Base-by-base conservation (phyloP, 2,113 vertebrate species). In the Phocoena phocoena region DNA sequence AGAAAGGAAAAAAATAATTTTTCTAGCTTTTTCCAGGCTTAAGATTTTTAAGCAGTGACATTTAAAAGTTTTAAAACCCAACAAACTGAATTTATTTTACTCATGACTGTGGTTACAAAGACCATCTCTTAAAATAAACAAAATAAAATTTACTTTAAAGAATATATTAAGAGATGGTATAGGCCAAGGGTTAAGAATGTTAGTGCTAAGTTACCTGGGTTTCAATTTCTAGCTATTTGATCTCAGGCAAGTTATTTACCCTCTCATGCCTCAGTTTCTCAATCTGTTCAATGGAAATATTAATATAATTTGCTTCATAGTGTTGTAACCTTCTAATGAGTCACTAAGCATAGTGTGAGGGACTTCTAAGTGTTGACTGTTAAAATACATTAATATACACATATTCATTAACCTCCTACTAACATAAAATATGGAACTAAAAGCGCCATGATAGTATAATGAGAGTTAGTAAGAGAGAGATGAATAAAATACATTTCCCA, bases 1-100 rank as follows among this genome's bases (percentile, higher is more conserved):
- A 33, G 18, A 14, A 44, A 31, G 5, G 26, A 1, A 14, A 8
- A 9, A 7, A 41, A 3, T 20, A 5, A 0, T 6, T n/a, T 41
- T 65, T 81, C 36, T n/a, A 58, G 8, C 18, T 71, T 81, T 85
- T 33, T 36, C 50, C 73, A 62, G 31, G 67, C 20, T 41, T 67
- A 63, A 68, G 15, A 77, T 71, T 55, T 85, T 70, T 79, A 47
- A 84, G 62, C 12, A 93, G 28, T 41, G 23, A 83, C n/a, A 76
- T n/a, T 31, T 13, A 90, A 3, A 91, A 95, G 50, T n/a, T 92
- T 50, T 26, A 63, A 25, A 68, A 93, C 21, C 65, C 58, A 84
- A 80, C 21, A 62, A 55, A 84, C 50, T 25, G 50, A 13, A 25
- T 55, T 47, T 38, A 28, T 68, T 70, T 63, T 14, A 63, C 18